Evolutionary conservation across 2,888 invertebrate species (phyloP).

Genomic region (Pomacea canaliculata): DNA sequence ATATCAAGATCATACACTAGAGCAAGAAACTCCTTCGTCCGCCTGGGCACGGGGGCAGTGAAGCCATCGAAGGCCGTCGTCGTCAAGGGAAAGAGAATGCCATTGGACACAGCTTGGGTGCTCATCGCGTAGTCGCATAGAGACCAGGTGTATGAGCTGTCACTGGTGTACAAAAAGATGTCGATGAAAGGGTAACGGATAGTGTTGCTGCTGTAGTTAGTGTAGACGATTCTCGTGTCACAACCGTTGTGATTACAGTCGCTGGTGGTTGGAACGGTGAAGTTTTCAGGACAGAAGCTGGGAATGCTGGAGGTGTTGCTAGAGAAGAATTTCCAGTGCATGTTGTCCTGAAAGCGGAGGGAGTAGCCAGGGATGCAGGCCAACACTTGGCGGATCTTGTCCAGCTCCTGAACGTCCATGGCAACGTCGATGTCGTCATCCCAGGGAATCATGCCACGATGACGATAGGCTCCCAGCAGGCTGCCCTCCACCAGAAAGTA

Average conservation of each 20-base stretch:
- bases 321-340: conserved; percentile 47
- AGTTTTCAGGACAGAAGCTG: not conserved
- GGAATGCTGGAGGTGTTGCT: not conserved
- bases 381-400: conserved; percentile 25
- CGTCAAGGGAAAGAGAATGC: not conserved
- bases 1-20: not conserved
- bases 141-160: conserved; percentile 17
- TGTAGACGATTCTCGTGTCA: not conserved
- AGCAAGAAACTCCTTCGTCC: not conserved
- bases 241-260: not conserved
- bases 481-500: conserved; percentile 22
- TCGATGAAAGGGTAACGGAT: conserved; percentile 26
- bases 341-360: conserved; percentile 24
- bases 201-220: not conserved
- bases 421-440: conserved; percentile 49
- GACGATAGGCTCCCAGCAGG: conserved; percentile 35
- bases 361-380: conserved; percentile 33
- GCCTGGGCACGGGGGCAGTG: not conserved
- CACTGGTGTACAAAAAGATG: conserved; percentile 24
- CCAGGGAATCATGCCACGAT: conserved; percentile 47
- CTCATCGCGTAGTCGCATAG: not conserved
- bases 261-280: not conserved
- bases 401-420: conserved; percentile 28
- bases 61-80: not conserved
- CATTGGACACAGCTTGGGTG: not conserved